Evolutionary conservation across 2,888 invertebrate genomes (phyloP).

Genomic region (Palloptera scutellata): DNA sequence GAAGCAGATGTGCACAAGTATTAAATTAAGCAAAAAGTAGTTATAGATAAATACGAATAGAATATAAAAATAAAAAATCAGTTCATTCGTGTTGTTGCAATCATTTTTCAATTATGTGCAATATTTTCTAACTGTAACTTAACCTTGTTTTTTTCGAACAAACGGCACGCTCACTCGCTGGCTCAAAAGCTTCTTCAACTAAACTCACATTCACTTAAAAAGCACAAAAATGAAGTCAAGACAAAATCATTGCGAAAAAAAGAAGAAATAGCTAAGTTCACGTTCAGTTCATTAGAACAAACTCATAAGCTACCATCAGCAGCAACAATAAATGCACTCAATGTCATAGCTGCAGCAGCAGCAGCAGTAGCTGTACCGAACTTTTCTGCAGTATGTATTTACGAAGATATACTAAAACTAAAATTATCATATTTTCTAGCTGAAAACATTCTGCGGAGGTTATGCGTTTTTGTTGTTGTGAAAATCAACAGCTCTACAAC

Average conservation of each 20-base stretch:
- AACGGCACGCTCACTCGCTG: no score
- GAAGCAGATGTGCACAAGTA: not conserved
- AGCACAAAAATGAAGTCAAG: not conserved
- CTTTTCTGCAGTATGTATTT: no score
- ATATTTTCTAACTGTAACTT: constrained; percentile 23
- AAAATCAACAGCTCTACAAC: not conserved
- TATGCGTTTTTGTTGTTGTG: not conserved
- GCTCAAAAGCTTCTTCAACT: no score
- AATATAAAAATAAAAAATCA: not conserved
- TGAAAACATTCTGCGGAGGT: not conserved
- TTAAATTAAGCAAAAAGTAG: not conserved
- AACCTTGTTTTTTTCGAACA: constrained; percentile 16
- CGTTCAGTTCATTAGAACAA: constrained; percentile 29
- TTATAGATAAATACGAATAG: not conserved
- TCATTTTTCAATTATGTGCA: constrained; percentile 27
- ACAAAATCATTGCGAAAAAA: constrained; percentile 1
- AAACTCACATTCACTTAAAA: no score
- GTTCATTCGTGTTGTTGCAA: constrained; percentile 22
- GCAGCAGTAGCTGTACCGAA: no score
- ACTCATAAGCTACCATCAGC: not conserved
- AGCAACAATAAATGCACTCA: no score
- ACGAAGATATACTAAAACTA: no score
- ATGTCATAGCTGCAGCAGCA: no score
- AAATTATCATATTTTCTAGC: no score
- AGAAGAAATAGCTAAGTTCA: constrained; percentile 21